These are phyloP conservation scores for Perodicticus potto DNA, from an alignment of 2,797 vertebrate species.

Conservation along the genomic window DNA sequence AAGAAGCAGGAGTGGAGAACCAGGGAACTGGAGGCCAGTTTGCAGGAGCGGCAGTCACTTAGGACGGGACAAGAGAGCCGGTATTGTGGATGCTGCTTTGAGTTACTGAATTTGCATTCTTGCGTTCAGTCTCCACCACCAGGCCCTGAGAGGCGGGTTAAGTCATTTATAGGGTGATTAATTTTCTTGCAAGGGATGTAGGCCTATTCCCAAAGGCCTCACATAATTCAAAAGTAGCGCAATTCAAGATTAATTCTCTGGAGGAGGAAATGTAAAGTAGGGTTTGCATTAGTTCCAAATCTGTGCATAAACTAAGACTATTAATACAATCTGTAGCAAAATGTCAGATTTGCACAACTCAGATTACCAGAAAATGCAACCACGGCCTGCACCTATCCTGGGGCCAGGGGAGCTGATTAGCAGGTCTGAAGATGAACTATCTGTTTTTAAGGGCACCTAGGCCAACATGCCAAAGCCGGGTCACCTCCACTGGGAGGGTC, in stretches of 20 bases:
- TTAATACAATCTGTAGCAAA: slow-evolving; percentile 2
- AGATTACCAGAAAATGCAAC: not conserved
- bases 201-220: slow-evolving; percentile 68
- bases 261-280: slow-evolving; percentile 68
- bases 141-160: slow-evolving; percentile 64
- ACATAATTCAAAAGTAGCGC: slow-evolving; percentile 74
- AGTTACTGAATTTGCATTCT: not conserved
- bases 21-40: rapidly evolving
- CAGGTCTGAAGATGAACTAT: not conserved
- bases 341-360: not conserved
- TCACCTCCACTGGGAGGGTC: rapidly evolving
- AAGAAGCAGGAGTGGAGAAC: not conserved
- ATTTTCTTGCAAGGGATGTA: slow-evolving; percentile 68
- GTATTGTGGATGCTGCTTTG: rapidly evolving
- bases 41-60: rapidly evolving
- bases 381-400: not conserved
- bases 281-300: slow-evolving; percentile 51
- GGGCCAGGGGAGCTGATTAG: not conserved
- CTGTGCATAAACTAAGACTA: slow-evolving; percentile 31
- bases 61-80: not conserved
- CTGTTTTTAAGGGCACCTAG: rapidly evolving
- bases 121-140: not conserved
- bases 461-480: too few relatives aligned
- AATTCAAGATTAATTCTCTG: slow-evolving; percentile 76
- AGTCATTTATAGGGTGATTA: slow-evolving; percentile 80